phyloP scores from a whole-genome alignment of 2,888 invertebrate genomes.

The Mactromeris polynyma region DNA sequence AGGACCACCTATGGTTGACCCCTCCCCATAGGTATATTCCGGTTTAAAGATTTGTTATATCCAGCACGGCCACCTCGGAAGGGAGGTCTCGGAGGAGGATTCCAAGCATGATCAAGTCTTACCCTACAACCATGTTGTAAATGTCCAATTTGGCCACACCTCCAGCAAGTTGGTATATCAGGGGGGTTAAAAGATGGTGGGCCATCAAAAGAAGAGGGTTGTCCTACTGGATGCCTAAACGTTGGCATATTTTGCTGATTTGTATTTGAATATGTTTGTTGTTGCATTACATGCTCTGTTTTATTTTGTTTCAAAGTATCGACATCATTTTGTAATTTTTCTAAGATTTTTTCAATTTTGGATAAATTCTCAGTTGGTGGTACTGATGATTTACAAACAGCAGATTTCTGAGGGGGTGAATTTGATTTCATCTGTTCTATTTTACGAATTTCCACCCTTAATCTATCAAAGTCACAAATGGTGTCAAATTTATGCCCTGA shows the following conservation, averaged over 20 bases:
- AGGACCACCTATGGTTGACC: neutral
- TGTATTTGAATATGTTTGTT: neutral
- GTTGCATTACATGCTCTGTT: neutral
- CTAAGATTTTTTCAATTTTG: neutral
- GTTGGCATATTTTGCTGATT: neutral
- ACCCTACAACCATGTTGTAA: no score
- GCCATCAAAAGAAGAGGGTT: neutral
- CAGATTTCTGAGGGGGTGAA: no score
- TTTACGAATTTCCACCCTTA: no score
- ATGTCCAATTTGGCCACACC: neutral
- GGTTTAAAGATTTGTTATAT: neutral
- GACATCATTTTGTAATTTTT: neutral
- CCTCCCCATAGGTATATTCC: neutral
- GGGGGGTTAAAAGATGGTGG: neutral
- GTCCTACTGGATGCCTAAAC: neutral
- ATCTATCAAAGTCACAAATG: no score
- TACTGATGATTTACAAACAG: neutral
- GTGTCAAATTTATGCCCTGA: no score
- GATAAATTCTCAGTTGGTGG: neutral
- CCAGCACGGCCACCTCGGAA: neutral
- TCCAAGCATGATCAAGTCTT: neutral
- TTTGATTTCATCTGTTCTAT: no score
- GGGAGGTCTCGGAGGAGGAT: neutral
- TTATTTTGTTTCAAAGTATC: neutral
- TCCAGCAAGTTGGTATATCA: neutral